These are phyloP conservation scores for Drosophila sechellia DNA, from an alignment of 1,140 invertebrate species.

Conservation along the genomic window DNA sequence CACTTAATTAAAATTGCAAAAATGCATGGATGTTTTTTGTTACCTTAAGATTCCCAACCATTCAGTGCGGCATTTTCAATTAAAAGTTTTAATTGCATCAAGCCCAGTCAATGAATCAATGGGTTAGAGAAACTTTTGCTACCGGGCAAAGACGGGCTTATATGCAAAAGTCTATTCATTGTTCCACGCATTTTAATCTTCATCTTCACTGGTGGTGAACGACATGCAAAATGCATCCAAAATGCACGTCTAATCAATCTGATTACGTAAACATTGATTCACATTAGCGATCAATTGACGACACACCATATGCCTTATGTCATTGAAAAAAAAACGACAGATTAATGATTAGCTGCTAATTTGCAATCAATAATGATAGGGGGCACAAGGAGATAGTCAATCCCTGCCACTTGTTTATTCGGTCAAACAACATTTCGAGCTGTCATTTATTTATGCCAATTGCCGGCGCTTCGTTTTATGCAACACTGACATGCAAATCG, in stretches of 20 bases:
- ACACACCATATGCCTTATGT: conserved; percentile 45
- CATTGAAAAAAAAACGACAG: conserved; percentile 32
- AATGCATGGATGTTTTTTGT: conserved; percentile 3
- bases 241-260: conserved; percentile 21
- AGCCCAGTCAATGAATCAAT: conserved; percentile 37
- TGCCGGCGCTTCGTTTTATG: conserved; percentile 60
- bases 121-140: conserved; percentile 20
- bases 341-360: conserved; percentile 62
- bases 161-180: conserved; percentile 1
- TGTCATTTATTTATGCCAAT: conserved; percentile 68
- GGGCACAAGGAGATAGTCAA: conserved; percentile 16
- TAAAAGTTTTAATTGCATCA: conserved; percentile 72
- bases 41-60: neutral
- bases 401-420: conserved; percentile 63
- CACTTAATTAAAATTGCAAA: conserved; percentile 40
- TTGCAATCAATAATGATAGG: conserved; percentile 62
- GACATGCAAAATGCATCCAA: conserved; percentile 8
- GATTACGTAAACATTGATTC: conserved; percentile 16
- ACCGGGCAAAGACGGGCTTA: neutral
- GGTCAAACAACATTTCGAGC: conserved; percentile 63
- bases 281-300: conserved; percentile 32
- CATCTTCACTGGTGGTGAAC: neutral
- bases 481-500: conserved; percentile 72
- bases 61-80: conserved; percentile 57
- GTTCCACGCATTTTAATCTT: conserved; percentile 21